phyloP scores from a whole-genome alignment of 2,113 vertebrate species.

The Lophura nycthemera region DNA sequence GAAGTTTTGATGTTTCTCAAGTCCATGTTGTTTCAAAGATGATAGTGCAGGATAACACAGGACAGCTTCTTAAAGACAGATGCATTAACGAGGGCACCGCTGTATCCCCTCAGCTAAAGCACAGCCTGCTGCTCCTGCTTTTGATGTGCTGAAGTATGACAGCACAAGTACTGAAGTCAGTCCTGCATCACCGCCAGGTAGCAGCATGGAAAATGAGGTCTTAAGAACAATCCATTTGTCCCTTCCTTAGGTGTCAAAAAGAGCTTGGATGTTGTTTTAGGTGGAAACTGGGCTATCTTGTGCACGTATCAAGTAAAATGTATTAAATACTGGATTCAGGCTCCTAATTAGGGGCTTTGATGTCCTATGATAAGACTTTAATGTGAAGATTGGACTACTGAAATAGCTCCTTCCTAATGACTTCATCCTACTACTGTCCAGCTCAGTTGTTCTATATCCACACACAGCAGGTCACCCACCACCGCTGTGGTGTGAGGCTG shows the following conservation, averaged over 20 bases:
- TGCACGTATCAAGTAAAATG: not conserved
- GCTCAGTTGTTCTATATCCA: not conserved
- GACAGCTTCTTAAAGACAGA: not conserved
- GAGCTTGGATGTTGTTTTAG: not conserved
- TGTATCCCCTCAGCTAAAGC: not conserved
- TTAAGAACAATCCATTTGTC: not conserved
- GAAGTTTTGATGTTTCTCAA: not conserved
- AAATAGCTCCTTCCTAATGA: not conserved
- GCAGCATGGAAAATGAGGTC: not conserved
- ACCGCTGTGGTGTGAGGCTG: not conserved
- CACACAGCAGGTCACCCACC: not conserved
- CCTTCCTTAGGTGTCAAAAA: not conserved
- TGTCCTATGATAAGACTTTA: conserved; percentile 25
- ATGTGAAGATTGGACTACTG: conserved; percentile 20
- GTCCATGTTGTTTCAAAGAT: not conserved
- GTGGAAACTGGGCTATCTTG: not conserved
- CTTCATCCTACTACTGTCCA: not conserved
- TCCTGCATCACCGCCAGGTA: not conserved
- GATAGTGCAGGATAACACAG: not conserved
- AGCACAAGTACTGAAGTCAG: not conserved
- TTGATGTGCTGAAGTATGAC: not conserved
- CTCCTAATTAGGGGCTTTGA: conserved; percentile 46
- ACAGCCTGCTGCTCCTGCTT: not conserved
- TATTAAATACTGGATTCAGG: conserved; percentile 39
- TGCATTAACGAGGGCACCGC: not conserved